Conservation (phyloP, 92 coral and sea anemone species). For the Parazoanthus atlanticus region DNA sequence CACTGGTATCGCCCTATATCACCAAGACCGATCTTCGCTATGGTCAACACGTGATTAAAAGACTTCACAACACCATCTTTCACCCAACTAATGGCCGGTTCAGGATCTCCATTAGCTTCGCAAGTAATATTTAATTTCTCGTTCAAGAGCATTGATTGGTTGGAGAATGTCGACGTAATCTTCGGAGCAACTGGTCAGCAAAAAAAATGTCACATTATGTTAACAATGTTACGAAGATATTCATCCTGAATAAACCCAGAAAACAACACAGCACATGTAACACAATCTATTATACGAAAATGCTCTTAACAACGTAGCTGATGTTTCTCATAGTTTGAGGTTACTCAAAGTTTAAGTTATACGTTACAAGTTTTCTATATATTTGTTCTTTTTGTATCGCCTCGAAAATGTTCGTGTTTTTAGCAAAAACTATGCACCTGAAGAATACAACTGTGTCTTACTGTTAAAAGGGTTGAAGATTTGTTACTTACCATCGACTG, state of each 20-base stretch:
- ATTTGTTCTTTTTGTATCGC: too few species aligned
- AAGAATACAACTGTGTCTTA: neutral
- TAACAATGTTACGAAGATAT: neutral
- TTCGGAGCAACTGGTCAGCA: conserved; percentile 14
- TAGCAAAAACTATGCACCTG: neutral
- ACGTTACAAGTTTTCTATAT: too few species aligned
- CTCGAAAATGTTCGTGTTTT: too few species aligned
- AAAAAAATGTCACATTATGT: neutral
- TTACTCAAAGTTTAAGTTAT: too few species aligned
- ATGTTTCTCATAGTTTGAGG: too few species aligned
- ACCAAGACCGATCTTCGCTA: neutral
- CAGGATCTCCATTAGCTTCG: conserved; percentile 11
- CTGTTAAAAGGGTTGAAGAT: neutral
- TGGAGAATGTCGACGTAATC: neutral
- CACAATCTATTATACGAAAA: too few species aligned
- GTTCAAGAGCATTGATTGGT: conserved; percentile 5
- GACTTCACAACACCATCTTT: conserved; percentile 12
- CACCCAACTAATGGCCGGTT: neutral
- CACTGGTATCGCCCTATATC: conserved; percentile 4
- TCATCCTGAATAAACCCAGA: neutral
- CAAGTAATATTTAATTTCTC: neutral
- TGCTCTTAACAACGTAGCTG: too few species aligned
- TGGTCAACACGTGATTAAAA: neutral
- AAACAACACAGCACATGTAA: neutral
- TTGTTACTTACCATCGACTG: conserved; percentile 17